phyloP scores from a whole-genome alignment of 1,140 invertebrate species.

The Teleopsis dalmanni region DNA sequence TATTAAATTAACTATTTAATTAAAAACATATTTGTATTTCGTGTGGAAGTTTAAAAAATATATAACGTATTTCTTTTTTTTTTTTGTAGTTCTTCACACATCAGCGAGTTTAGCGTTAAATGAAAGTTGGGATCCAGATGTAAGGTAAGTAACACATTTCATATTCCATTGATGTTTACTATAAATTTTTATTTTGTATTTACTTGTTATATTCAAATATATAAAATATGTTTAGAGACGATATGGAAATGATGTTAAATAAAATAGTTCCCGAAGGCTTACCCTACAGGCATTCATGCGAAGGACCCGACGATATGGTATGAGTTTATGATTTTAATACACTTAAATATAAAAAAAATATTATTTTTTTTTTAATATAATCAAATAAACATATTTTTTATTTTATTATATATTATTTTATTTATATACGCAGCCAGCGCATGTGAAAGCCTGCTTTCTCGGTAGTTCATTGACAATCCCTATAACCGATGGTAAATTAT shows the following conservation, averaged over 20 bases:
- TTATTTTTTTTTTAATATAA: conserved; percentile 1
- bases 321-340: conserved; percentile 17
- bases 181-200: not conserved
- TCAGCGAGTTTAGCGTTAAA: conserved; percentile 94
- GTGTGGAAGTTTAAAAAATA: not conserved
- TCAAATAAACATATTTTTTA: not conserved
- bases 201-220: not conserved
- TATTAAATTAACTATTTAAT: too few relatives aligned
- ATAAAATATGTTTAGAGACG: conserved; percentile 54
- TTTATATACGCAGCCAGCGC: conserved; percentile 68
- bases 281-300: conserved; percentile 90
- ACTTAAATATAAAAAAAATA: not conserved
- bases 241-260: conserved; percentile 98
- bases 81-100: conserved; percentile 86
- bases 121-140: conserved; percentile 97
- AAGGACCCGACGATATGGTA: conserved; percentile 98
- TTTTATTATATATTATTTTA: conserved; percentile 1
- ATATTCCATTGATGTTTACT: not conserved
- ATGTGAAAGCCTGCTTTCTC: conserved; percentile 93
- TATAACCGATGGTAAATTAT: conserved; percentile 90
- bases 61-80: conserved; percentile 4
- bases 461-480: conserved; percentile 92
- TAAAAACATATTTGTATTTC: not conserved
- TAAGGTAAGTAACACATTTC: conserved; percentile 46
- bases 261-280: conserved; percentile 96